These are phyloP conservation scores for Porites cylindrica DNA, from an alignment of 92 coral and sea anemone species.

Conservation along the genomic window DNA sequence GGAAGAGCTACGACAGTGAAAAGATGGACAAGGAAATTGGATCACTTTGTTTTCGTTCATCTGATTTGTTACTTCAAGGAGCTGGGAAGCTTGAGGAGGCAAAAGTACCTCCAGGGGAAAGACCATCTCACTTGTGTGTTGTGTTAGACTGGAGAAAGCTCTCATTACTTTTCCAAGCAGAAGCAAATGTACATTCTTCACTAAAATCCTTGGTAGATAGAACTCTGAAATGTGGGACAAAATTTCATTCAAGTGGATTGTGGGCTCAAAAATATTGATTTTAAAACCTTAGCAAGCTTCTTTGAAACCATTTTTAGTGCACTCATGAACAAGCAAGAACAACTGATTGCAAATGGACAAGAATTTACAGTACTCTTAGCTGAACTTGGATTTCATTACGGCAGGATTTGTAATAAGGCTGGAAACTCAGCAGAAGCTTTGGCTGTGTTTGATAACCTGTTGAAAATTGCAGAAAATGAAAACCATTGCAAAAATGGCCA, in stretches of 20 bases:
- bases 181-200: conserved; percentile 51
- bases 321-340: conserved; percentile 23
- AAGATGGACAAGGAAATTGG: conserved; percentile 56
- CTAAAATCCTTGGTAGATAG: conserved; percentile 71
- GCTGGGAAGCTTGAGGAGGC: conserved; percentile 67
- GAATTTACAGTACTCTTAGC: conserved; percentile 30
- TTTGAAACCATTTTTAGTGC: conserved; percentile 55
- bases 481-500: conserved; percentile 35
- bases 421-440: conserved; percentile 47
- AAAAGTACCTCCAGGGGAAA: conserved; percentile 3
- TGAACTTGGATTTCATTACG: conserved; percentile 84
- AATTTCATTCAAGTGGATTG: conserved; percentile 81
- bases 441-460: conserved; percentile 61
- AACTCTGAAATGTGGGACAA: conserved; percentile 68
- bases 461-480: conserved; percentile 29
- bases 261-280: conserved; percentile 42
- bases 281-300: conserved; percentile 36
- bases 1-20: conserved; percentile 53
- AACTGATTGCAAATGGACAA: conserved; percentile 13
- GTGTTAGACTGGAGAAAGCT: conserved; percentile 66
- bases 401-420: conserved; percentile 65
- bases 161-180: conserved; percentile 68
- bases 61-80: conserved; percentile 73
- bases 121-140: conserved; percentile 24
- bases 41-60: conserved; percentile 65